These are phyloP conservation scores for Pogonus chalceus DNA, from an alignment of 1,140 invertebrate genomes.

Conservation along the genomic window DNA sequence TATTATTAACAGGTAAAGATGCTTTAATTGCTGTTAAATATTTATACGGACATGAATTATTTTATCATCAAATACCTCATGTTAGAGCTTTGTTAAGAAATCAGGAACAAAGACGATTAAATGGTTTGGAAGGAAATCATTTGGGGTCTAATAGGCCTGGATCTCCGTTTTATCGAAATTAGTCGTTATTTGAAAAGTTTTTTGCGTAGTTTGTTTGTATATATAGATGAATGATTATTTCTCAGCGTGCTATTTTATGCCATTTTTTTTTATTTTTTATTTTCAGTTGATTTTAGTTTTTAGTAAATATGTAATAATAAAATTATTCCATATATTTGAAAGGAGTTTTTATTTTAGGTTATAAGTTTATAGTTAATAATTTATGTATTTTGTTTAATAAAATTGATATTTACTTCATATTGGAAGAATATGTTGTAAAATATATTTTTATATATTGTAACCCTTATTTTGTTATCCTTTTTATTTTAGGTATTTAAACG, in stretches of 20 bases:
- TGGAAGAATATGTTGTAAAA: too few species aligned
- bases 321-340: not conserved
- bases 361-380: not conserved
- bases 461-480: too few species aligned
- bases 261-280: too few species aligned
- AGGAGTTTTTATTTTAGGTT: not conserved
- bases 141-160: slow-evolving; percentile 46
- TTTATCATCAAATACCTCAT: slow-evolving; percentile 52
- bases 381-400: too few species aligned
- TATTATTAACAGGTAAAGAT: slow-evolving; percentile 22
- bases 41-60: slow-evolving; percentile 34
- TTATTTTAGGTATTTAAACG: too few species aligned
- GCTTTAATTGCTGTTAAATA: slow-evolving; percentile 23
- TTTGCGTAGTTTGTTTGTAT: too few species aligned
- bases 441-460: too few species aligned
- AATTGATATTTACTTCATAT: too few species aligned
- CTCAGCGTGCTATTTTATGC: too few species aligned
- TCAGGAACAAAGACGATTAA: slow-evolving; percentile 44
- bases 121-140: slow-evolving; percentile 44
- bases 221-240: too few species aligned
- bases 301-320: not conserved
- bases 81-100: slow-evolving; percentile 45
- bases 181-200: too few species aligned
- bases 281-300: too few species aligned
- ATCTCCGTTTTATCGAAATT: slow-evolving; percentile 43